These are phyloP conservation scores for Serinus canaria DNA, from an alignment of 2,113 vertebrate genomes.

Conservation along the genomic window DNA sequence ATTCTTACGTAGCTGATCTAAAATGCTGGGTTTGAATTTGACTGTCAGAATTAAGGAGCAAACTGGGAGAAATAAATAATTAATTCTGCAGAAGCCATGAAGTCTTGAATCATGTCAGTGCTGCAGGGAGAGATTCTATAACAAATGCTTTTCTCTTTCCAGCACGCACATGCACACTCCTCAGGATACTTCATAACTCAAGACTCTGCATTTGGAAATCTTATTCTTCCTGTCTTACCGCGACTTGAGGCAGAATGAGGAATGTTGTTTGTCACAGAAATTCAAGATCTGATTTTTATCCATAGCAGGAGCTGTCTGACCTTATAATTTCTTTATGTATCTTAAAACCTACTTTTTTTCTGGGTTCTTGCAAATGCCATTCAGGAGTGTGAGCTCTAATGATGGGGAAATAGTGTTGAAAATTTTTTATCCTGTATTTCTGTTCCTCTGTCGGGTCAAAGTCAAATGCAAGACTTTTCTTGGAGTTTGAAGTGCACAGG, in stretches of 20 bases:
- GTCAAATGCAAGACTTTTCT: background rate
- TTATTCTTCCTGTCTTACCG: conserved; percentile 95
- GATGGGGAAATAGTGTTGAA: background rate
- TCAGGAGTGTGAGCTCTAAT: background rate
- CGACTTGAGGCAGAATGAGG: conserved; percentile 87
- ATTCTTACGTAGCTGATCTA: background rate
- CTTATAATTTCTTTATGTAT: background rate
- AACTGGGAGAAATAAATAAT: background rate
- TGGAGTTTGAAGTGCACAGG: background rate
- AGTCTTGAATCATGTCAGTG: background rate
- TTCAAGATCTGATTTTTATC: background rate
- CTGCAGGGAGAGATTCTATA: background rate
- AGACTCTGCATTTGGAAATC: conserved; percentile 97
- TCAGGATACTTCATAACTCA: conserved; percentile 98
- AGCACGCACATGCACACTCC: conserved; percentile 95
- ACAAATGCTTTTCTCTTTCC: conserved; percentile 51
- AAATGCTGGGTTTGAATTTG: background rate
- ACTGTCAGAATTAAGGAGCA: background rate
- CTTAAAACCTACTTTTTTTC: background rate
- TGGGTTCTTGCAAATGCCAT: background rate
- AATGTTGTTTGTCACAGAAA: background rate
- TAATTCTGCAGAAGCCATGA: background rate
- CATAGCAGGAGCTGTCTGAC: background rate
- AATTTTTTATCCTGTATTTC: background rate
- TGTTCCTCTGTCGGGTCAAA: background rate